Base-by-base conservation (phyloP, 2,888 invertebrate species). In the Spialia ferax region DNA sequence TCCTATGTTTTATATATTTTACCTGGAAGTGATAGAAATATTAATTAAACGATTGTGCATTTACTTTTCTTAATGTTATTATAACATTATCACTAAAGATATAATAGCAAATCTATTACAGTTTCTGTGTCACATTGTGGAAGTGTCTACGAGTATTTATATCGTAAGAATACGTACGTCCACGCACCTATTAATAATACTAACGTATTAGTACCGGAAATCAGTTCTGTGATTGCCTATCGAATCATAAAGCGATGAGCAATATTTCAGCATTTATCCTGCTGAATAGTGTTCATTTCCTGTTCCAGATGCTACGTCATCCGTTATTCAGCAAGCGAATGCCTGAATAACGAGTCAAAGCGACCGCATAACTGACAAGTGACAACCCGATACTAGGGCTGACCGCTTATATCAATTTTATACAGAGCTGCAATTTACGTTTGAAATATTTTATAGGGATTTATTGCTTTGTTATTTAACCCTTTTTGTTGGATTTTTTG, bases 241-340 rank as follows among this genome's bases (percentile, higher is more conserved):
- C 45, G n/a, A 22, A 45, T 42, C 59, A 45, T 10, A 59, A 38
- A 45, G 42, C 45, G 45, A 59, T 59, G n/a, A 23, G 59, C 59
- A 18, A 20, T 20, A 61, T 48, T 48, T 48, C 15, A 61, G 29
- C 20, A 29, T 61, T 61, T 61, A 65, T 57, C 38, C 59, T 15
- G 18, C 22, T 59, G 59, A 65, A 59, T 59, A 52, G 38, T 18
- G 29, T 23, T 65, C 50, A 65, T 65, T 65, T 65, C 65, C 65
- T 35, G 35, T 18, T 52, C 26, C 42, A 65, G 54, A 48, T 64
- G 54, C 65, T 54, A 60, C 32, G 60, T 60, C 66, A 66, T 66
- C 42, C 20, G 66, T 55, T 66, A 60, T 66, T 66, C 66, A 42
- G 66, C 29, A 20, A 57, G 11, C 50, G 32, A 66, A 59, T 23